Base-by-base conservation (phyloP, 2,113 vertebrate genomes). In the Sciurus niger region DNA sequence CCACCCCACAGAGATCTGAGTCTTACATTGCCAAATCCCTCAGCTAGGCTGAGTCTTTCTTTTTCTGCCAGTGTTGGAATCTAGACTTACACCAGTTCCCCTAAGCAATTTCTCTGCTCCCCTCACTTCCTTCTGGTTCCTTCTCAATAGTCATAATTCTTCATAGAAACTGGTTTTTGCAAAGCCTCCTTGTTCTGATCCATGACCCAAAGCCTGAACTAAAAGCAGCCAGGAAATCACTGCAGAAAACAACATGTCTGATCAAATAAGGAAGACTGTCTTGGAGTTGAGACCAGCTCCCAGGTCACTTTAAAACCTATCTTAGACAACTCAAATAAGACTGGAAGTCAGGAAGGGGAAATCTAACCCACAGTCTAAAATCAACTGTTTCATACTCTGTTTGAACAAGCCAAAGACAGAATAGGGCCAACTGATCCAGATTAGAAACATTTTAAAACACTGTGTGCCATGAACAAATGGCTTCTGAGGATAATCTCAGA, bases 81-180 rank as follows among this genome's bases (percentile, higher is more conserved):
- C 40, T n/a, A 84, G 89, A 37, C 77, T 55, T 34, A 63, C 8
- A 89, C 34, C 73, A 78, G 0, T 68, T 79, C 60, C 68, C 78
- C 3, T 4, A 25, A 90, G 93, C 43, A 22, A 74, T 58, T 76
- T 89, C 53, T 89, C 63, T 76, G 68, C 51, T 77, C 25, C 22
- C 63, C 22, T 90, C n/a, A 37, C 16, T 89, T 55, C 60, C 65
- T 89, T 65, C 79, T 78, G 4, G 34, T 92, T 91, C 89, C 63
- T 65, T 89, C 65, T 80, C 65, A n/a, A 18, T 34, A 79, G 70
- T 73, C 53, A 17, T 76, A 25, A 60, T 94, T 95, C 78, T 83
- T 84, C 63, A 58, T 4, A 89, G 63, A 89, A 97, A 83, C 43
- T 25, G 48, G 70, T 51, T 90, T 67, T 95, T 78, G n/a, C 74